Conservation (phyloP, 2,888 invertebrate genomes). For the Reticulitermes lucifugus region DNA sequence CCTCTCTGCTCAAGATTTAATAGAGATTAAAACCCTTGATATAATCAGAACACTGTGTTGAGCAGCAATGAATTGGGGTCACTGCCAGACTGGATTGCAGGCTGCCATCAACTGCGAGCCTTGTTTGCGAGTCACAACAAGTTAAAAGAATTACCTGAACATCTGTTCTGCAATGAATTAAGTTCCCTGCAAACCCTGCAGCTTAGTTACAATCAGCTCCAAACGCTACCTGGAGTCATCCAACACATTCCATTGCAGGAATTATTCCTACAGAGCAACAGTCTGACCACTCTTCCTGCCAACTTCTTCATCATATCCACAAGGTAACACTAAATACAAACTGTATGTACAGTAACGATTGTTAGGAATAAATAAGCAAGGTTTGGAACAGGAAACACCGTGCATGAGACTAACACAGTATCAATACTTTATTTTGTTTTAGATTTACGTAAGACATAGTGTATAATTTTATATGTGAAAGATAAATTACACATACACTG, state of each 20-base stretch:
- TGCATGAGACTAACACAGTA: no score
- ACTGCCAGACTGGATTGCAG: constrained; percentile 82
- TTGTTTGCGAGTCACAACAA: constrained; percentile 82
- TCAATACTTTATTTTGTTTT: no score
- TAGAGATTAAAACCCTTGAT: no score
- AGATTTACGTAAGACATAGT: no score
- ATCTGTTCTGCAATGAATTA: constrained; percentile 79
- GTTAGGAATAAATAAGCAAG: no score
- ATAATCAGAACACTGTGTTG: no score
- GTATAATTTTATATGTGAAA: no score
- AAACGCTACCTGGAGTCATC: constrained; percentile 69
- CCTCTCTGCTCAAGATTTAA: no score
- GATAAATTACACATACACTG: no score
- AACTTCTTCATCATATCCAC: constrained; percentile 76
- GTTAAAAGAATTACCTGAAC: constrained; percentile 76
- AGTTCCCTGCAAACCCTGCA: constrained; percentile 77
- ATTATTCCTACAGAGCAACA: constrained; percentile 82
- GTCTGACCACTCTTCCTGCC: constrained; percentile 78
- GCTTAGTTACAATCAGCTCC: constrained; percentile 82
- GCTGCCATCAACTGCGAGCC: constrained; percentile 77
- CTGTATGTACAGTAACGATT: no score
- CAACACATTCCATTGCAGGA: constrained; percentile 74
- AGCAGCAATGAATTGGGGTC: constrained; percentile 74
- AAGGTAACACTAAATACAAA: constrained; percentile 57
- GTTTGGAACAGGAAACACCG: no score